These are phyloP conservation scores for Scylla paramamosain DNA, from an alignment of 1,140 invertebrate genomes.

Conservation along the genomic window DNA sequence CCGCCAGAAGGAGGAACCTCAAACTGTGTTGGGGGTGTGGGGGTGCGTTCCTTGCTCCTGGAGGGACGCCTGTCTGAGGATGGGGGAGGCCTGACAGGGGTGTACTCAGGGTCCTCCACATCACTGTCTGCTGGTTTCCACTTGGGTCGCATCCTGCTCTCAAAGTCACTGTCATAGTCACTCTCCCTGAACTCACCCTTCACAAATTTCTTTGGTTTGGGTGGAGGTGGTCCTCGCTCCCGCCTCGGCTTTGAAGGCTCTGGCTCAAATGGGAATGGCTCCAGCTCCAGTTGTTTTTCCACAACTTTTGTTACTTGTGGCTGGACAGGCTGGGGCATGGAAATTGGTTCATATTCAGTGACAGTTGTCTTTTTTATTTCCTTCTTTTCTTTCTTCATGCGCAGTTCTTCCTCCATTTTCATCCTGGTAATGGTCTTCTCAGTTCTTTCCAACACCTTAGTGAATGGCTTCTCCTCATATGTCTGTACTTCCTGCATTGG, in stretches of 20 bases:
- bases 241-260: slow-evolving; percentile 80
- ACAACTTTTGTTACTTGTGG: not conserved
- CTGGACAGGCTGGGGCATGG: not conserved
- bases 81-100: slow-evolving; percentile 64
- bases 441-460: slow-evolving; percentile 68
- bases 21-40: slow-evolving; percentile 77
- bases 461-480: slow-evolving; percentile 65
- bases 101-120: slow-evolving; percentile 73
- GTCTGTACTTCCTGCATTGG: slow-evolving; percentile 59
- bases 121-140: slow-evolving; percentile 77
- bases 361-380: slow-evolving; percentile 68
- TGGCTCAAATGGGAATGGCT: slow-evolving; percentile 82
- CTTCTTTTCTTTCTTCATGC: slow-evolving; percentile 67
- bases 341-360: slow-evolving; percentile 62
- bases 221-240: slow-evolving; percentile 80
- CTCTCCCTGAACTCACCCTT: slow-evolving; percentile 86
- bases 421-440: slow-evolving; percentile 65
- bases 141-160: slow-evolving; percentile 77
- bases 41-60: slow-evolving; percentile 67
- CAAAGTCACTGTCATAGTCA: slow-evolving; percentile 86
- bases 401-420: slow-evolving; percentile 65
- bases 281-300: slow-evolving; percentile 62
- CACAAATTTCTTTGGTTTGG: slow-evolving; percentile 86
- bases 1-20: slow-evolving; percentile 71
- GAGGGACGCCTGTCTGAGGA: slow-evolving; percentile 39